phyloP scores from a whole-genome alignment of 2,113 vertebrate species.

The Chionis minor region DNA sequence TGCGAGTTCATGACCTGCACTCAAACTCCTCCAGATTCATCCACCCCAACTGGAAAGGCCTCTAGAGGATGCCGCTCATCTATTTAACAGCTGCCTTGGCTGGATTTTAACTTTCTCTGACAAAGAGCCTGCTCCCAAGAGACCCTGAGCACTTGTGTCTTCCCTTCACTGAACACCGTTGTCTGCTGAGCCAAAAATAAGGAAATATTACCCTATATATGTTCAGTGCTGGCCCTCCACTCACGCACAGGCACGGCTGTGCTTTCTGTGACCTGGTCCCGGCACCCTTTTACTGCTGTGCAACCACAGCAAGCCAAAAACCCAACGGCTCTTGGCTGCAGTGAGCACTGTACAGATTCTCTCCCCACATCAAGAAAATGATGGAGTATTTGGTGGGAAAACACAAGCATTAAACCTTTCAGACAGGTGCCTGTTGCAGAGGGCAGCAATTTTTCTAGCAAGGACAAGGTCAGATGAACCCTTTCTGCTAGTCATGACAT shows the following conservation, averaged over 20 bases:
- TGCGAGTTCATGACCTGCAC: conserved; percentile 52
- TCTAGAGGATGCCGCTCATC: conserved; percentile 35
- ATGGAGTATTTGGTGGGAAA: not conserved
- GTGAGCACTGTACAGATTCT: not conserved
- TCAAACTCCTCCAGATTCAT: conserved; percentile 54
- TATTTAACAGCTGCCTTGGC: conserved; percentile 49
- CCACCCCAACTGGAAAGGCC: conserved; percentile 26
- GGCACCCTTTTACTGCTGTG: not conserved
- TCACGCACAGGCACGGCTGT: not conserved
- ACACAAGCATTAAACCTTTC: not conserved
- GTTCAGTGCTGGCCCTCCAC: not conserved
- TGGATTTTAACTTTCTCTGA: conserved; percentile 21
- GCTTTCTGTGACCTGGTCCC: not conserved
- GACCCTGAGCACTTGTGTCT: not conserved
- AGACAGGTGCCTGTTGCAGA: not conserved
- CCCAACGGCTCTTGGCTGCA: not conserved
- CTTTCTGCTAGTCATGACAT: not conserved
- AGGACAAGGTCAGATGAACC: not conserved
- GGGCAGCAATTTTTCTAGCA: not conserved
- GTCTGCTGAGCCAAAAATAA: not conserved
- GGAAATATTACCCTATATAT: not conserved
- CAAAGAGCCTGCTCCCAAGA: conserved; percentile 1
- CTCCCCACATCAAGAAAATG: not conserved
- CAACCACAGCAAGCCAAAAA: fast-evolving
- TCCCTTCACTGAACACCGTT: not conserved